Conservation (phyloP, 2,797 vertebrate genomes). For the Pseudochirops cupreus region DNA sequence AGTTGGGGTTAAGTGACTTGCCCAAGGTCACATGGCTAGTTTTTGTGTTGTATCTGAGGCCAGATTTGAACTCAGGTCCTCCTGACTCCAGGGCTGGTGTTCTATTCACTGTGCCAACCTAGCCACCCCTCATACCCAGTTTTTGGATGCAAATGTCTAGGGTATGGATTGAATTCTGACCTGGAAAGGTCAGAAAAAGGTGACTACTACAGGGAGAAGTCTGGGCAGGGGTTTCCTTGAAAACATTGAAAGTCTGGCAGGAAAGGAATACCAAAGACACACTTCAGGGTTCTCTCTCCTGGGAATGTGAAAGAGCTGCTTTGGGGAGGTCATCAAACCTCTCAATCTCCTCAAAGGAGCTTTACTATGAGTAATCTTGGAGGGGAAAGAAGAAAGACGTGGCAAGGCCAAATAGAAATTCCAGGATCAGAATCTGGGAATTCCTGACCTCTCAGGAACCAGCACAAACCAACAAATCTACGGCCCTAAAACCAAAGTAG, state of each 20-base stretch:
- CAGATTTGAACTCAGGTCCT: no score
- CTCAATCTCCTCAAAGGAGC: not conserved
- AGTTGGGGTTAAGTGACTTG: no score
- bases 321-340: not conserved
- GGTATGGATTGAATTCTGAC: not conserved
- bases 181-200: not conserved
- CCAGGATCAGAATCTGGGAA: not conserved
- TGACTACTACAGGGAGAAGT: not conserved
- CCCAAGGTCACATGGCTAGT: no score
- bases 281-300: not conserved
- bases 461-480: slow-evolving; percentile 55
- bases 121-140: not conserved
- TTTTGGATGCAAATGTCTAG: not conserved
- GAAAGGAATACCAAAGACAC: not conserved
- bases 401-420: not conserved
- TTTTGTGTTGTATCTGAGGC: no score
- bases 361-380: not conserved
- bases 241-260: not conserved
- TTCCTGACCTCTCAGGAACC: slow-evolving; percentile 61
- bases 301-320: not conserved
- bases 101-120: no score
- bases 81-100: no score
- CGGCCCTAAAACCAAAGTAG: slow-evolving; percentile 40
- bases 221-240: not conserved
- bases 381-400: not conserved